Evolutionary conservation across 1,140 invertebrate species (phyloP).

Genomic region (Antheraea mylitta): DNA sequence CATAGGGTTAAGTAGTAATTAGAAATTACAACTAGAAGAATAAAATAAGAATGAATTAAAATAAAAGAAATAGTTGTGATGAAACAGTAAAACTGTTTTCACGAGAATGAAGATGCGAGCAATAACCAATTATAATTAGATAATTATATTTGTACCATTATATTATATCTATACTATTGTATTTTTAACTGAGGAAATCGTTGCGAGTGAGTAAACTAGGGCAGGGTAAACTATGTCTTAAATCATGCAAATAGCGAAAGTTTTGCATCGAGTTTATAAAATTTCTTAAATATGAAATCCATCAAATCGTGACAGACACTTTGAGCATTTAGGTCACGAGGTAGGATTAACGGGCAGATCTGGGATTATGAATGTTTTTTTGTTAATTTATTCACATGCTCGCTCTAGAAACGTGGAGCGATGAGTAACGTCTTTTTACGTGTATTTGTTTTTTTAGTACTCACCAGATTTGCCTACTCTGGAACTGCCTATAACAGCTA

Average conservation of each 20-base stretch:
- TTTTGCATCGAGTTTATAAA: background rate
- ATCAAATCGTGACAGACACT: constrained; percentile 48
- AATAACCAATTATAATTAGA: no score
- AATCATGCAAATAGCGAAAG: background rate
- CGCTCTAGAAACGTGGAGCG: constrained; percentile 6
- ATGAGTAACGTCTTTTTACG: constrained; percentile 9
- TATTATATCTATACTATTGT: no score
- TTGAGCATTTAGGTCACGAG: constrained; percentile 49
- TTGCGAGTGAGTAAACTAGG: background rate
- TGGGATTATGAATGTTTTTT: constrained; percentile 18
- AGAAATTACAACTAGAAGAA: no score
- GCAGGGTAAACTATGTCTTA: background rate
- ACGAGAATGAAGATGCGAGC: no score
- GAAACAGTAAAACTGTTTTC: no score
- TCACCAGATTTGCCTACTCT: constrained; percentile 89
- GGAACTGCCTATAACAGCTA: constrained; percentile 85
- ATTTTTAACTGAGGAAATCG: background rate
- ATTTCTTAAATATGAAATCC: constrained; percentile 24
- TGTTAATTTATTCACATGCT: constrained; percentile 19
- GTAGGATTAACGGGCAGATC: constrained; percentile 34
- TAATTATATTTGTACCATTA: no score
- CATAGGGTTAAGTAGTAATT: no score
- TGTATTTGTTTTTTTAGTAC: constrained; percentile 20
- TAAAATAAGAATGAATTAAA: no score
- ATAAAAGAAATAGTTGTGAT: no score